phyloP scores from a whole-genome alignment of 1,140 invertebrate species.

The Zaprionus tsacasi region DNA sequence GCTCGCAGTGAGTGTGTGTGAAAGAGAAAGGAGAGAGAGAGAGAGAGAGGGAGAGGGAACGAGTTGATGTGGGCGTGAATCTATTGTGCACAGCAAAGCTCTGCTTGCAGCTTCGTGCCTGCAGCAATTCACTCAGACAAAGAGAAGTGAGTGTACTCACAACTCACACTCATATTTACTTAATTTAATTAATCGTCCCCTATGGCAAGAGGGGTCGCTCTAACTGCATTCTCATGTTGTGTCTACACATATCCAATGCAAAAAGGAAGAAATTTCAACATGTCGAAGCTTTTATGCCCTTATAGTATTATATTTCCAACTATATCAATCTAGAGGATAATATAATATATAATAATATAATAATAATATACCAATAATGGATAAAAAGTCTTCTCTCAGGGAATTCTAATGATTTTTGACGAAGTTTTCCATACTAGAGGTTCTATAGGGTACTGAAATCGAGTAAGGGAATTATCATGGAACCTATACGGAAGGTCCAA shows the following conservation, averaged over 20 bases:
- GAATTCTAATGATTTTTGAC: too few relatives aligned
- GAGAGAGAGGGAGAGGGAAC: background rate
- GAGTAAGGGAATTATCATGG: background rate
- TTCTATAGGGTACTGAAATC: background rate
- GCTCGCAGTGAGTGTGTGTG: background rate
- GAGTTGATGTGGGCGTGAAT: conserved; percentile 12
- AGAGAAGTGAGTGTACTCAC: background rate
- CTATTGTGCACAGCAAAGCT: conserved; percentile 36
- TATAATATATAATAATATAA: too few relatives aligned
- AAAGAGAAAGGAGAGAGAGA: background rate
- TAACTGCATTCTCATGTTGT: conserved; percentile 40
- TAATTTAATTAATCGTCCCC: conserved; percentile 56
- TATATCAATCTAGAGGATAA: too few relatives aligned
- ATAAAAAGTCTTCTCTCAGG: too few relatives aligned
- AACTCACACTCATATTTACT: conserved; percentile 31
- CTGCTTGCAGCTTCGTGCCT: conserved; percentile 40
- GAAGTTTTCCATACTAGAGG: too few relatives aligned
- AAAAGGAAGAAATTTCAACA: background rate
- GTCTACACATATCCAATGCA: conserved; percentile 2
- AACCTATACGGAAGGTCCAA: too few relatives aligned
- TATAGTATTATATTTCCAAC: too few relatives aligned
- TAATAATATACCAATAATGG: too few relatives aligned
- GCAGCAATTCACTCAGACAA: conserved; percentile 25
- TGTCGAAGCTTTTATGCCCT: too few relatives aligned
- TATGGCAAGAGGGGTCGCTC: conserved; percentile 27